A percentile compares a stretch with the other conserved stretches of the same genome.
Evolutionary conservation across 2,797 vertebrate genomes (phyloP).

Genomic region (Eleutherodactylus coqui): DNA sequence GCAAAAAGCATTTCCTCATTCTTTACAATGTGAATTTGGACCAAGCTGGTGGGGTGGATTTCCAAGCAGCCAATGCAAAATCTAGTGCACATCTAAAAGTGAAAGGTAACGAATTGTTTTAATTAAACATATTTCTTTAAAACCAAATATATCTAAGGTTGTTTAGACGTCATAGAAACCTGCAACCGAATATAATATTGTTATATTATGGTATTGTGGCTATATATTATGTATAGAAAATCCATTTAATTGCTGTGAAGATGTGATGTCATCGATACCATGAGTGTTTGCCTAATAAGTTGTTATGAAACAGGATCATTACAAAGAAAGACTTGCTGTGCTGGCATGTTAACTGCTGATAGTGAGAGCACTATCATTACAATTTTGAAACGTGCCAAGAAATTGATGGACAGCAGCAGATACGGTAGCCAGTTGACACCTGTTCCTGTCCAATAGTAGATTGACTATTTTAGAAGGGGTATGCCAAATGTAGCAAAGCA

Average conservation of each 20-base stretch:
- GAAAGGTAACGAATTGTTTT: slow-evolving; percentile 80
- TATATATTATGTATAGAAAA: neutral
- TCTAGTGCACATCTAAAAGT: slow-evolving; percentile 93
- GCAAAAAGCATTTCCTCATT: slow-evolving; percentile 84
- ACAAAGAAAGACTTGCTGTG: slow-evolving; percentile 66
- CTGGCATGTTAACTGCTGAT: slow-evolving; percentile 66
- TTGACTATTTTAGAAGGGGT: slow-evolving; percentile 90
- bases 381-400: slow-evolving; percentile 81
- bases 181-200: neutral
- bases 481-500: slow-evolving; percentile 88
- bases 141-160: neutral
- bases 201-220: neutral
- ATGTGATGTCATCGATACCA: slow-evolving; percentile 3
- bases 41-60: slow-evolving; percentile 91
- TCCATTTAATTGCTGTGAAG: neutral
- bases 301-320: slow-evolving; percentile 67
- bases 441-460: slow-evolving; percentile 82
- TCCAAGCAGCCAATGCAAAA: slow-evolving; percentile 94
- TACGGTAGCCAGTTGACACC: slow-evolving; percentile 71
- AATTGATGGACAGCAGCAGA: slow-evolving; percentile 81
- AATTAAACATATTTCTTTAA: neutral
- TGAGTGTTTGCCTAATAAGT: slow-evolving; percentile 53
- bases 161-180: neutral
- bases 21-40: slow-evolving; percentile 88
- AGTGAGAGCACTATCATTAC: slow-evolving; percentile 67